A percentile compares a stretch with the other conserved stretches of the same genome.
Evolutionary conservation across 2,888 invertebrate species (phyloP).

Genomic region (Acrobasis consociella): DNA sequence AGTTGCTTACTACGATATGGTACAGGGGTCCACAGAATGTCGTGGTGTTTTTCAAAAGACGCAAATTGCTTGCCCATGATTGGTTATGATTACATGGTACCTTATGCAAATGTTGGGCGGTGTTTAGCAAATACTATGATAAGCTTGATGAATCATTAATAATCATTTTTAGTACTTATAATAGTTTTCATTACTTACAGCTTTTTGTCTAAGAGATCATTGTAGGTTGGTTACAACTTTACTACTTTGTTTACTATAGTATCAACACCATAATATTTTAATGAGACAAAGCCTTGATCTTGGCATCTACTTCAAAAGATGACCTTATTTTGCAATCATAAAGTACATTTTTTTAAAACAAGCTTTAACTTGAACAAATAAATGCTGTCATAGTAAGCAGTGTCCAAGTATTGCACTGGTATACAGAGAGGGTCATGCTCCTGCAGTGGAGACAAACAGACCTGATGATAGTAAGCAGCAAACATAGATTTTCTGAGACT

Average conservation of each 20-base stretch:
- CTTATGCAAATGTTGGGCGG: conserved; percentile 3
- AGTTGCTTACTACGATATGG: neutral
- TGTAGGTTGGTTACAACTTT: neutral
- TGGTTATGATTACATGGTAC: neutral
- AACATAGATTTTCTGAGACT: too few relatives aligned
- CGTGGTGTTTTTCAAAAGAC: neutral
- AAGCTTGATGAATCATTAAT: conserved; percentile 38
- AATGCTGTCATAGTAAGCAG: too few relatives aligned
- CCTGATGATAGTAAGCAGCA: too few relatives aligned
- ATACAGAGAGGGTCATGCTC: too few relatives aligned
- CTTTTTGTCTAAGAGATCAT: neutral
- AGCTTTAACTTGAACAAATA: too few relatives aligned
- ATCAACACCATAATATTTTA: neutral
- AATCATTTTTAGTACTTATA: neutral
- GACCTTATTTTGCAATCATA: too few relatives aligned
- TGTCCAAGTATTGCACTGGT: too few relatives aligned
- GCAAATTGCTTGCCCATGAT: neutral
- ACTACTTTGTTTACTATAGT: neutral
- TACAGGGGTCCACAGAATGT: neutral
- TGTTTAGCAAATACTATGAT: conserved; percentile 35
- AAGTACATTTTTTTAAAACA: too few relatives aligned
- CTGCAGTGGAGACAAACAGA: too few relatives aligned
- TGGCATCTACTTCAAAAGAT: neutral
- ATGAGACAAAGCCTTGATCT: neutral
- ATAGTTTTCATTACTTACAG: neutral